Base-by-base conservation (phyloP, 2,797 vertebrate species). In the Jordanella pulchra region DNA sequence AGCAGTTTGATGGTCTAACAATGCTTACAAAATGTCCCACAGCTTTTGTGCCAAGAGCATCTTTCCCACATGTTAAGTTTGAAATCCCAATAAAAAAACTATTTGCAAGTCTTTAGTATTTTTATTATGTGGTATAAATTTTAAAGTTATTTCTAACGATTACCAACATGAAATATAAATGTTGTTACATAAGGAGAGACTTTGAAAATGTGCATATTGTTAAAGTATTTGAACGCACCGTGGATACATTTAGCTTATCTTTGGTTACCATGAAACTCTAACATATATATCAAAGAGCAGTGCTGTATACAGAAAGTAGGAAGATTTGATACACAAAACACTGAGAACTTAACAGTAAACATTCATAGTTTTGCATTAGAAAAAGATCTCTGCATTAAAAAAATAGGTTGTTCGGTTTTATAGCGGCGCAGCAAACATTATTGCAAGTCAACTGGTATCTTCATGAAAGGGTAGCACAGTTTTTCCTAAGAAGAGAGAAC, bases 231-330 rank as follows among this genome's bases (percentile, higher is more conserved):
- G 9, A 79, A 84, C 65, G 71, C 35, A 70, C 50, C 68, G 7
- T 72, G 44, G 65, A 71, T 83, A 65, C 63, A 72, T 75, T 81
- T 77, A 89, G 85, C 85, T 92, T 92, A 91, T 92, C 53, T 87
- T 81, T 89, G 82, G 79, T 83, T 86, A 73, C n/a, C 73, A 66
- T 73, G 63, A 78, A 85, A 78, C 61, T 45, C 12, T 71, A 80
- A 23, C 55, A 75, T 73, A 64, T 73, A 64, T 69, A 79, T 77
- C 48, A 76, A 75, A 0, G 39, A 71, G 60, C 39, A 51, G 65
- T 76, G 56, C 3, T 70, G 63, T 71, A 83, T 76, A 65, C 61
- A 82, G 74, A 63, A 67, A 32, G 73, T 61, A 64, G 21, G 51
- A 60, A 55, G 56, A 66, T 66, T 58, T 78, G 69, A 60, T n/a